Conservation (phyloP, 2,797 vertebrate species). For the Microcaecilia unicolor region DNA sequence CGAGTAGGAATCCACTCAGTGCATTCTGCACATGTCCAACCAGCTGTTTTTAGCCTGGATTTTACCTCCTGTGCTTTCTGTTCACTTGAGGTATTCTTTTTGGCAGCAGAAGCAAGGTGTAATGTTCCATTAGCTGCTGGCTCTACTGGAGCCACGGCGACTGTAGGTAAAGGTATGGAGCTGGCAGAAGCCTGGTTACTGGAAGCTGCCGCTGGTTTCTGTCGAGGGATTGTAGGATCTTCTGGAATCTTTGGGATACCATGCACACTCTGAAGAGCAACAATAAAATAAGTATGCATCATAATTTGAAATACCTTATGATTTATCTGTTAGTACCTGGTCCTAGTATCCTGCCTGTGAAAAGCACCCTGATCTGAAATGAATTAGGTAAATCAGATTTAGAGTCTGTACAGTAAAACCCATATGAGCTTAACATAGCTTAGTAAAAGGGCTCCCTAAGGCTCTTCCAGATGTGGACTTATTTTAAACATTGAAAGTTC, state of each 20-base stretch:
- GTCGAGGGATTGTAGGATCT: slow-evolving; percentile 47
- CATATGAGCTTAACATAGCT: too few species aligned
- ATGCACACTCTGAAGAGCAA: slow-evolving; percentile 61
- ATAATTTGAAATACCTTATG: too few species aligned
- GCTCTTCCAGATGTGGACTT: too few species aligned
- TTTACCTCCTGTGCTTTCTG: slow-evolving; percentile 43
- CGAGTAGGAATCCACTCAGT: slow-evolving; percentile 78
- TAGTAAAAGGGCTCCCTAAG: too few species aligned
- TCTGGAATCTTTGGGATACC: slow-evolving; percentile 59
- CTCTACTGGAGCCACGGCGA: slow-evolving; percentile 19
- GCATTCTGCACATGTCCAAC: slow-evolving; percentile 87
- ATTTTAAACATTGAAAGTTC: too few species aligned
- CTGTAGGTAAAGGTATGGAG: slow-evolving; percentile 37
- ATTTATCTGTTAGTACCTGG: too few species aligned
- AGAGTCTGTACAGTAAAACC: too few species aligned
- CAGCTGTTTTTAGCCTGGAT: slow-evolving; percentile 53
- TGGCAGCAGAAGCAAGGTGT: slow-evolving; percentile 16
- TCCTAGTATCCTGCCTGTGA: too few species aligned
- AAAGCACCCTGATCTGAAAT: too few species aligned
- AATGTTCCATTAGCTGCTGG: too few species aligned
- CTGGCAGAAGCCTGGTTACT: slow-evolving; percentile 27
- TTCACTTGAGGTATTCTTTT: slow-evolving; percentile 31
- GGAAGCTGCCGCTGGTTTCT: slow-evolving; percentile 38
- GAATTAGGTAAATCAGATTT: too few species aligned
- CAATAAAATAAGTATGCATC: background rate